Percentiles rank a stretch among this genome's conserved stretches.
Conservation (phyloP, 2,113 vertebrate species). For the Cyphotilapia sp. region DNA sequence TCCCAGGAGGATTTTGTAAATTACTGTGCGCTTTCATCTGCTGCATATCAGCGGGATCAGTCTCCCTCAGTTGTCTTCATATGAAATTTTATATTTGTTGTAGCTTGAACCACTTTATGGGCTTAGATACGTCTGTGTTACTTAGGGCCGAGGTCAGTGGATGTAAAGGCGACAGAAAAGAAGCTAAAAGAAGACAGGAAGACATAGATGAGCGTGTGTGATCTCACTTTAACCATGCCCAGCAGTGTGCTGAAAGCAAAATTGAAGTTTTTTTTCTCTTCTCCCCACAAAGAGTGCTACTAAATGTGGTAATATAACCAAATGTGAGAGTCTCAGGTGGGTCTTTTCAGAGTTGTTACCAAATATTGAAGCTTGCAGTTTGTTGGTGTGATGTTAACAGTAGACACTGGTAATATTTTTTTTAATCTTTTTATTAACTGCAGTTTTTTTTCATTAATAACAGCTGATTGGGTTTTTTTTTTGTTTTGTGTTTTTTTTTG, state of each 20-base stretch:
- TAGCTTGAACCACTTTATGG: neutral
- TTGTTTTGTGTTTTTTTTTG: accelerated
- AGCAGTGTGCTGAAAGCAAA: neutral
- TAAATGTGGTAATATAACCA: neutral
- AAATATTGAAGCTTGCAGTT: neutral
- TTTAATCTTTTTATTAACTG: neutral
- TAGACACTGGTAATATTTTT: neutral
- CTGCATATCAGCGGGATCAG: too few species aligned
- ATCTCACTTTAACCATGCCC: neutral
- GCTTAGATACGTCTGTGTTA: neutral
- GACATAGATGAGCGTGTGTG: neutral
- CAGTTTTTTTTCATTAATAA: neutral
- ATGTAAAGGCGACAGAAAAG: neutral
- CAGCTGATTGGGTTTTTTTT: neutral
- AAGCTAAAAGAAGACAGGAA: neutral
- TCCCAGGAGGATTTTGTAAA: neutral
- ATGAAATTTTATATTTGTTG: neutral
- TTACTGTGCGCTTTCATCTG: neutral
- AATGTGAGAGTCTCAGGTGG: neutral
- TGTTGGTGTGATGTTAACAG: neutral
- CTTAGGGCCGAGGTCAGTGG: neutral
- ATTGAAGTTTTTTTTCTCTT: neutral
- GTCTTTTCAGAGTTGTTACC: neutral
- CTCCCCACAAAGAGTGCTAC: neutral
- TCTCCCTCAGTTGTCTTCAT: neutral